Conservation (phyloP, 2,888 invertebrate species). For the Cephus pulcher region DNA sequence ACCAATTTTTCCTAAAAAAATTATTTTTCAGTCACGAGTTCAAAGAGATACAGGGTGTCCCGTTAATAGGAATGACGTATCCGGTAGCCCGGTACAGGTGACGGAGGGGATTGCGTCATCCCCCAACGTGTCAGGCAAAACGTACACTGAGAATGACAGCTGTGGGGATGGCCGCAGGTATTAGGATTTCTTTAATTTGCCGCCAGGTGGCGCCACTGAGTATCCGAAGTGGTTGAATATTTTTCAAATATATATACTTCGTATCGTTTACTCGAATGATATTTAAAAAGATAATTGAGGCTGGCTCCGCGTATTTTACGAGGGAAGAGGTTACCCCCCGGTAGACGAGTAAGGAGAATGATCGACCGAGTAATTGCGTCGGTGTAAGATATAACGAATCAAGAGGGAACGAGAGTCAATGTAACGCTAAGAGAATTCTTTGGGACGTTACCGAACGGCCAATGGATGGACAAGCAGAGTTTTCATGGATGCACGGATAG, state of each 20-base stretch:
- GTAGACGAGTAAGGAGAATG: not conserved
- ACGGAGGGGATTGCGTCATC: not conserved
- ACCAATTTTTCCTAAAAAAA: too few relatives aligned
- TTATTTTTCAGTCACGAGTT: too few relatives aligned
- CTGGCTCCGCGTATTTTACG: not conserved
- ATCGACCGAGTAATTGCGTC: slow-evolving; percentile 16
- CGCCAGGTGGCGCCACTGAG: too few relatives aligned
- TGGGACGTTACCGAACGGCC: not conserved
- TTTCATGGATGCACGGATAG: not conserved
- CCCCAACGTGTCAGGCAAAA: too few relatives aligned
- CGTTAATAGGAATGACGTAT: too few relatives aligned
- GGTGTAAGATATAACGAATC: slow-evolving; percentile 14
- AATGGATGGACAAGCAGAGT: not conserved
- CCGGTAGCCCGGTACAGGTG: not conserved
- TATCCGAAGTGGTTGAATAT: too few relatives aligned
- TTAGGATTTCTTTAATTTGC: too few relatives aligned
- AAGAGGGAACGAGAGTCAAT: not conserved
- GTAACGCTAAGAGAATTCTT: not conserved
- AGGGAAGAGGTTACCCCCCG: not conserved
- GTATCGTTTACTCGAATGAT: too few relatives aligned
- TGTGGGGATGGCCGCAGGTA: not conserved
- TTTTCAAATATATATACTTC: too few relatives aligned
- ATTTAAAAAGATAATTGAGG: not conserved
- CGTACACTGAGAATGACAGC: too few relatives aligned
- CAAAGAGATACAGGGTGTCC: too few relatives aligned